Base-by-base conservation (phyloP, 2,113 vertebrate species). In the Lycaon pictus region DNA sequence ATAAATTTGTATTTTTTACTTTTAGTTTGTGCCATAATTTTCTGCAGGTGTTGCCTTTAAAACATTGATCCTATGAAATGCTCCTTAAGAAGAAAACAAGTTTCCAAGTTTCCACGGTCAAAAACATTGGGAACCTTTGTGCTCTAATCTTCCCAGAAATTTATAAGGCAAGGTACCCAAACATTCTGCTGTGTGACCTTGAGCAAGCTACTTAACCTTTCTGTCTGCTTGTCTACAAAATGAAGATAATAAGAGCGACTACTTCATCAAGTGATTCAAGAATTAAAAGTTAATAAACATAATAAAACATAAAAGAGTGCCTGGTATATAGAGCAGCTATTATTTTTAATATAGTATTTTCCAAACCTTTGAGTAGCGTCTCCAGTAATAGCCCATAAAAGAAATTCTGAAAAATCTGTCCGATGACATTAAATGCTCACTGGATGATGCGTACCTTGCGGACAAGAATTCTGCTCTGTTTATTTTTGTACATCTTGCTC, bases 61-160 rank as follows among this genome's bases (percentile, higher is more conserved):
- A 74, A 48, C 11, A 55, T 3, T 37, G 17, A 65, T 43, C 23
- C 7, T 43, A 3, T 48, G 56, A 89, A 71, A 91, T 23, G 7
- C 6, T 88, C 48, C 48, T 25, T 55, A 32, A 74, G n/a, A 72
- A 11, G 11, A 43, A 81, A 88, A 83, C 25, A 82, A 55, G 23
- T 56, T 94, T 51, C 32, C 4, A 55, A 19, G 37, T 43, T 43
- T 43, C 43, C 6, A 43, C 1, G 3, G 10, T n/a, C n/a, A 72
- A 37, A 76, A 58, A 43, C 37, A 17, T 16, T 76, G 35, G 29
- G 22, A 88, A 77, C 74, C 88, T 90, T 76, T 79, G 15, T 87
- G 53, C 29, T 85, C 43, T 56, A 65, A 60, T 63, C 29, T 79
- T 95, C 88, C n/a, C 83, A 80, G 67, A 89, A 89, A 86, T 88